Evolutionary conservation across 1,140 invertebrate species (phyloP).

Genomic region (Halictus rubicundus): DNA sequence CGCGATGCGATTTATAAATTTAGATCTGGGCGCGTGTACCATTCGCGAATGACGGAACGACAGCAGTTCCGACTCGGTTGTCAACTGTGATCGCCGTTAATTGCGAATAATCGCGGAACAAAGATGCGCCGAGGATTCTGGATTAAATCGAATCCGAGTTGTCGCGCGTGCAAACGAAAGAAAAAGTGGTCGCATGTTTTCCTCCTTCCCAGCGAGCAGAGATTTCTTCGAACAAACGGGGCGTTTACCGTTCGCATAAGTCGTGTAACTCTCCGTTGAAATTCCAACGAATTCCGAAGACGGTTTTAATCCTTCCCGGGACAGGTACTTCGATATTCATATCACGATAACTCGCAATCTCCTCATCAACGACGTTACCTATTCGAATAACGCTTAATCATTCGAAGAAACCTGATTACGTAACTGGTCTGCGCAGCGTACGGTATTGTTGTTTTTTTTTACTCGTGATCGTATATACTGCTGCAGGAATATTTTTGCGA

Average conservation of each 20-base stretch:
- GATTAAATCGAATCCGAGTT: not conserved
- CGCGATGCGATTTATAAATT: constrained; percentile 61
- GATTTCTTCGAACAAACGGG: constrained; percentile 3
- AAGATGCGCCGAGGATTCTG: not conserved
- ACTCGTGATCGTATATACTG: not conserved
- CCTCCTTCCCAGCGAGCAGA: not conserved
- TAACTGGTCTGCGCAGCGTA: not conserved
- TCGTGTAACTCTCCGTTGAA: no score
- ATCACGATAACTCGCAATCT: not conserved
- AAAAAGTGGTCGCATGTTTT: not conserved
- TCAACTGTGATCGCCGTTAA: constrained; percentile 23
- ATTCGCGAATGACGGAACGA: constrained; percentile 43
- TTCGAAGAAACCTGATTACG: constrained; percentile 27
- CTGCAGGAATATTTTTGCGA: constrained; percentile 1
- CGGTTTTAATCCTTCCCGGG: not conserved
- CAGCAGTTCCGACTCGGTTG: constrained; percentile 23
- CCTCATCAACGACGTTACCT: not conserved
- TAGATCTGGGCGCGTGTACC: constrained; percentile 52
- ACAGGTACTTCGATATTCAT: not conserved
- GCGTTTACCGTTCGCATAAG: not conserved
- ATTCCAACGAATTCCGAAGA: no score
- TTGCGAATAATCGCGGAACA: not conserved
- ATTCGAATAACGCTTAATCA: constrained; percentile 32
- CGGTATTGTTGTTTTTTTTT: not conserved
- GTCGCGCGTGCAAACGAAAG: not conserved